Evolutionary conservation across 1,140 invertebrate genomes (phyloP).

Genomic region (Holotrichia oblita): DNA sequence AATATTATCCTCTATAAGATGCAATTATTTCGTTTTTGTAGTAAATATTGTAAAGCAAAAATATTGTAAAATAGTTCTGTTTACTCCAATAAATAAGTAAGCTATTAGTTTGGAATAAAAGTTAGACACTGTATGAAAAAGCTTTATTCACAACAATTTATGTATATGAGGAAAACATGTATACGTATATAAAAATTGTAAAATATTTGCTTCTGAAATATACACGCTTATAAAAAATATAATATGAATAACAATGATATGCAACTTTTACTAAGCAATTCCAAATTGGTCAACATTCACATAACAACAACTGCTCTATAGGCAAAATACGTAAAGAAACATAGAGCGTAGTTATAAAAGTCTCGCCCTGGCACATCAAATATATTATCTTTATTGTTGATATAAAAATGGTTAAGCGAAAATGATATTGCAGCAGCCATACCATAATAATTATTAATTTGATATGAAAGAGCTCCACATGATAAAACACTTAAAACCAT

Average conservation of each 20-base stretch:
- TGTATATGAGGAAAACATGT: neutral
- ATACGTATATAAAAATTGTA: conserved; percentile 29
- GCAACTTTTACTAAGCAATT: neutral
- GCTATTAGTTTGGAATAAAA: too few species aligned
- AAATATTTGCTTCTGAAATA: conserved; percentile 13
- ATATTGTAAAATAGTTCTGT: too few species aligned
- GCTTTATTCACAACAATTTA: conserved; percentile 29
- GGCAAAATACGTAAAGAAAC: conserved; percentile 46
- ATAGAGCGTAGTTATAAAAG: conserved; percentile 47
- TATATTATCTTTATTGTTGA: conserved; percentile 34
- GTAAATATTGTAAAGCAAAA: too few species aligned
- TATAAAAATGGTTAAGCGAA: conserved; percentile 42
- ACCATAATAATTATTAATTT: conserved; percentile 46
- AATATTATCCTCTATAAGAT: too few species aligned
- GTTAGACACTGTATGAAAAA: neutral
- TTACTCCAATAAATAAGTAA: too few species aligned
- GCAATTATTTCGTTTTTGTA: too few species aligned
- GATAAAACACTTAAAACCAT: conserved; percentile 43
- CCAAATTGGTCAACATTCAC: neutral
- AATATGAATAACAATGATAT: conserved; percentile 26
- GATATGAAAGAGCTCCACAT: conserved; percentile 39
- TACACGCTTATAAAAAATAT: conserved; percentile 31
- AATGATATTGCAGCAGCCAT: conserved; percentile 45
- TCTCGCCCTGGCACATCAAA: conserved; percentile 44
- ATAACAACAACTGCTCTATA: neutral